Percentiles rank a stretch among this genome's conserved stretches.
These are phyloP conservation scores for Nomia melanderi DNA, from an alignment of 1,140 invertebrate species.

Conservation along the genomic window DNA sequence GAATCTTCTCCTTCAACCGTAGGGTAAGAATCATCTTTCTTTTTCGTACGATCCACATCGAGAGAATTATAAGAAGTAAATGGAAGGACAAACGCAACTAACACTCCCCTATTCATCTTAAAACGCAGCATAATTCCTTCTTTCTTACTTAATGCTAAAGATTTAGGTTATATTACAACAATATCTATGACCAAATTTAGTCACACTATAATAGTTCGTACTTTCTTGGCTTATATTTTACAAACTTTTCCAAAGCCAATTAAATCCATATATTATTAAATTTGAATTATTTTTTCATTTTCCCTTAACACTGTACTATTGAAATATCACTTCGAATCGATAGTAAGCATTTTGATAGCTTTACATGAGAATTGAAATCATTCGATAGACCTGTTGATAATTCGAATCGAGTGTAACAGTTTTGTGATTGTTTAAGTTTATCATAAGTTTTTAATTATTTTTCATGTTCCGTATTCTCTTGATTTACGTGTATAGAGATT, in stretches of 20 bases:
- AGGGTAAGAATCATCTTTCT: background rate
- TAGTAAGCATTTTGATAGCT: no score
- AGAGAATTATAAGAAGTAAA: background rate
- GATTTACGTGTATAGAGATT: no score
- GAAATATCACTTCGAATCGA: no score
- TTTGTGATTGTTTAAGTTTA: no score
- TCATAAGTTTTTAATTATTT: no score
- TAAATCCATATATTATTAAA: background rate
- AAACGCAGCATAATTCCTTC: slow-evolving; percentile 6
- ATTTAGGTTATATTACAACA: background rate
- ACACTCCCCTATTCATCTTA: background rate
- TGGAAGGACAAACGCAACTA: background rate
- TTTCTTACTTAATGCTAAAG: background rate
- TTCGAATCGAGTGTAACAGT: no score
- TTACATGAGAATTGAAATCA: no score
- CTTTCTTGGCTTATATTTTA: background rate
- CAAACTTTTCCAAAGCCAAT: no score
- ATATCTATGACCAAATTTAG: background rate
- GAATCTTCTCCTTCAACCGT: no score
- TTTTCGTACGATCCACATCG: background rate
- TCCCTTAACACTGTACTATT: no score
- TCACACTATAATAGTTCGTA: background rate
- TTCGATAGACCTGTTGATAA: no score
- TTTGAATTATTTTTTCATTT: background rate
- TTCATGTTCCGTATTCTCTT: no score